Evolutionary conservation across 2,113 vertebrate genomes (phyloP).

Genomic region (Pedetes capensis): DNA sequence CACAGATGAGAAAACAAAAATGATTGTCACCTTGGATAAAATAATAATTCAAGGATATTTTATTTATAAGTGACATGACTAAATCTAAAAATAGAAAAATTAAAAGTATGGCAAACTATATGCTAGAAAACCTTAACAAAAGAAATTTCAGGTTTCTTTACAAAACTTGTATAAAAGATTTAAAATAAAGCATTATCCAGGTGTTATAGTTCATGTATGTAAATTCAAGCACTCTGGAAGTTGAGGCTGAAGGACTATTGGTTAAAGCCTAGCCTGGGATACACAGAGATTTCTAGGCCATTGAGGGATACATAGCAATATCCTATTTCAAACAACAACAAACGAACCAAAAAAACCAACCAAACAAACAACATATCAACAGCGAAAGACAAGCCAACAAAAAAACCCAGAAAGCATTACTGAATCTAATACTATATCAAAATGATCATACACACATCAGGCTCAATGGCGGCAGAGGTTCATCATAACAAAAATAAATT

Average conservation of each 20-base stretch:
- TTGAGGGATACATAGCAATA: too few species aligned
- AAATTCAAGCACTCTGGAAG: not conserved
- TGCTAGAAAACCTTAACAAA: not conserved
- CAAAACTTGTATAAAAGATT: not conserved
- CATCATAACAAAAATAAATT: not conserved
- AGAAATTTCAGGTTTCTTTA: not conserved
- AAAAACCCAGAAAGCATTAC: not conserved
- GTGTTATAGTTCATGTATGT: not conserved
- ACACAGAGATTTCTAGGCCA: not conserved
- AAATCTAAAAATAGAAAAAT: not conserved
- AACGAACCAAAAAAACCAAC: too few species aligned
- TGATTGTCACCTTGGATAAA: not conserved
- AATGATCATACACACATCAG: fast-evolving
- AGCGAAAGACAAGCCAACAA: not conserved
- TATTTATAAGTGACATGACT: not conserved
- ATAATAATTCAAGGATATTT: not conserved
- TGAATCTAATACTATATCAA: not conserved
- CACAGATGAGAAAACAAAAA: not conserved
- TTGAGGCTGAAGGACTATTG: too few species aligned
- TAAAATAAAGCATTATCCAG: not conserved
- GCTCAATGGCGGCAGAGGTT: not conserved
- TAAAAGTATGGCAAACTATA: not conserved
- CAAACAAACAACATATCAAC: not conserved
- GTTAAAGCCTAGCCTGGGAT: not conserved
- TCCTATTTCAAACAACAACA: not conserved